A percentile compares a stretch with the other conserved stretches of the same genome.
Conservation (phyloP, 2,888 invertebrate species). For the Cybosia mesomella region DNA sequence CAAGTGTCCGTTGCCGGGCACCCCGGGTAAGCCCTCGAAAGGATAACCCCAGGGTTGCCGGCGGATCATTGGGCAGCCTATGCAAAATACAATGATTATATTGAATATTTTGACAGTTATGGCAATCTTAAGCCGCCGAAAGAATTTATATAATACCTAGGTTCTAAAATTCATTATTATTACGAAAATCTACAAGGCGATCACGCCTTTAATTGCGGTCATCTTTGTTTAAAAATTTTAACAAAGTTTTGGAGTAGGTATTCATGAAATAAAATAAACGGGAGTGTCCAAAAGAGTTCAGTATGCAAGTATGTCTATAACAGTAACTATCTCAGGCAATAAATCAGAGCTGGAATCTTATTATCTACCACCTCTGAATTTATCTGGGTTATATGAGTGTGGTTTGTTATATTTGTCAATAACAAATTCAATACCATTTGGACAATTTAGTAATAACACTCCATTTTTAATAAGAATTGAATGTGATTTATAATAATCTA, state of each 20-base stretch:
- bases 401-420: conserved; percentile 19
- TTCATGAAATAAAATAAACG: conserved; percentile 16
- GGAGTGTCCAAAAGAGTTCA: conserved; percentile 7
- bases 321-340: conserved; percentile 16
- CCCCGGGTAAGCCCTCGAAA: too few relatives aligned
- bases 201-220: conserved; percentile 52
- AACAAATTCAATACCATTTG: conserved; percentile 14
- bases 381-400: conserved; percentile 15
- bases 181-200: conserved; percentile 51
- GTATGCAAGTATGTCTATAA: conserved; percentile 26
- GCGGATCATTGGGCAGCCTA: background rate
- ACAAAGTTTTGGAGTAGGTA: conserved; percentile 25
- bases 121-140: background rate
- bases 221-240: too few relatives aligned
- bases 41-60: too few relatives aligned
- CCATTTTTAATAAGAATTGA: too few relatives aligned
- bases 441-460: conserved; percentile 9
- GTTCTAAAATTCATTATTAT: conserved; percentile 35
- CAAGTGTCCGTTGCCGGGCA: too few relatives aligned
- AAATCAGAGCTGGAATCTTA: too few relatives aligned
- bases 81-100: background rate
- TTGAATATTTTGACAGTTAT: background rate
- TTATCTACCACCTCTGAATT: conserved; percentile 28
- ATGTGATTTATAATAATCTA: too few relatives aligned
- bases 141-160: conserved; percentile 10